phyloP scores from a whole-genome alignment of 2,888 invertebrate genomes.

The Scrobipalpa atriplicella region DNA sequence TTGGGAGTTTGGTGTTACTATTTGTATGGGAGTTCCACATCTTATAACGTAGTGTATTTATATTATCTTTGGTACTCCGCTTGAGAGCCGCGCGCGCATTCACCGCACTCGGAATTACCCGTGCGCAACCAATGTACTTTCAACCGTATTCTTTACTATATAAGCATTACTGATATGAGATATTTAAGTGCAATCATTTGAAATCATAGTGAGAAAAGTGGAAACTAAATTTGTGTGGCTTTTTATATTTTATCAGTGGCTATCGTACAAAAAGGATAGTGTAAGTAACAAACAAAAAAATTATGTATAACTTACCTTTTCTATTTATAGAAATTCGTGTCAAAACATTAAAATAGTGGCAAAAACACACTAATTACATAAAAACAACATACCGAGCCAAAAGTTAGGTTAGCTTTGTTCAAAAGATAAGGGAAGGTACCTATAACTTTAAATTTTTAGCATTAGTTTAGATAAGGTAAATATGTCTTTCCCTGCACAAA shows the following conservation, averaged over 20 bases:
- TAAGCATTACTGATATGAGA: not conserved
- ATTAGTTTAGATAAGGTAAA: not conserved
- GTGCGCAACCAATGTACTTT: not conserved
- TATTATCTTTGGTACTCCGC: constrained; percentile 14
- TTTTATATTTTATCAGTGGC: not conserved
- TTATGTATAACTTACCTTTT: not conserved
- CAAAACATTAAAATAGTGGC: not conserved
- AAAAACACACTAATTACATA: not conserved
- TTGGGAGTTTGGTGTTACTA: too few species aligned
- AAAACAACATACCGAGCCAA: not conserved
- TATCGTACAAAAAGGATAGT: not conserved
- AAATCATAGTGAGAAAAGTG: not conserved
- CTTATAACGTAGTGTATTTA: too few species aligned
- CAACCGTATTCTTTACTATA: not conserved
- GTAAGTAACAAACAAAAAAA: not conserved
- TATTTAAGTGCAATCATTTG: not conserved
- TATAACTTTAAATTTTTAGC: not conserved
- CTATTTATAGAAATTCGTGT: not conserved
- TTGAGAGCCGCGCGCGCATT: constrained; percentile 11
- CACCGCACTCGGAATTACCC: constrained; percentile 2
- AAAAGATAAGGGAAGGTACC: constrained; percentile 7
- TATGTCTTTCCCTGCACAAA: too few species aligned
- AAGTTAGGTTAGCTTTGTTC: constrained; percentile 12
- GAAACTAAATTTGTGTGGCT: not conserved
- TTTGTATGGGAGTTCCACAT: too few species aligned